phyloP scores from a whole-genome alignment of 2,113 vertebrate species.

The Semicossyphus pulcher region DNA sequence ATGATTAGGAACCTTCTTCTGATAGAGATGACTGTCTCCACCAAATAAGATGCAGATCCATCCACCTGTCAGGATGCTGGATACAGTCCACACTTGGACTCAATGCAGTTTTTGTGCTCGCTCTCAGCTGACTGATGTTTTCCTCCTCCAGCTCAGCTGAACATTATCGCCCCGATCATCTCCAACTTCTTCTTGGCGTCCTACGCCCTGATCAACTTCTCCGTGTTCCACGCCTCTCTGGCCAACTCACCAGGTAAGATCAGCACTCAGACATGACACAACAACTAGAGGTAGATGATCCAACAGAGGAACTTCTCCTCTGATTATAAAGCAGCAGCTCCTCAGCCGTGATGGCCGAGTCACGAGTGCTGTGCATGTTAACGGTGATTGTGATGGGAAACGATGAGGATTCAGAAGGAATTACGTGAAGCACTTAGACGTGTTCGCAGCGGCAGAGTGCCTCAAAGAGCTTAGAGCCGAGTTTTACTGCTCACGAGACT shows the following conservation, averaged over 20 bases:
- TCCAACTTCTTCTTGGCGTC: constrained; percentile 99
- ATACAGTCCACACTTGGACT: too few relatives aligned
- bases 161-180: constrained; percentile 97
- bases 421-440: constrained; percentile 9
- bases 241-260: constrained; percentile 97
- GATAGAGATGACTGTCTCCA: too few relatives aligned
- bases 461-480: not conserved
- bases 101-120: not conserved
- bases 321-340: not conserved
- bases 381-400: constrained; percentile 22
- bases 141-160: constrained; percentile 89
- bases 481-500: constrained; percentile 25
- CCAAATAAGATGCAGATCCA: too few relatives aligned
- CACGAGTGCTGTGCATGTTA: not conserved
- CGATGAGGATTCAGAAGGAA: constrained; percentile 17
- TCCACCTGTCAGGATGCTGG: too few relatives aligned
- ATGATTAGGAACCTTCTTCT: too few relatives aligned
- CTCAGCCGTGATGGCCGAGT: not conserved
- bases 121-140: constrained; percentile 18
- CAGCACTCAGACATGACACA: not conserved
- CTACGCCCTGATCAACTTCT: constrained; percentile 99
- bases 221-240: constrained; percentile 97
- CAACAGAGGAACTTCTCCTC: not conserved
- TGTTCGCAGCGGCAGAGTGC: not conserved
- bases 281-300: not conserved